phyloP scores from a whole-genome alignment of 2,797 vertebrate species.

The Falco cherrug region DNA sequence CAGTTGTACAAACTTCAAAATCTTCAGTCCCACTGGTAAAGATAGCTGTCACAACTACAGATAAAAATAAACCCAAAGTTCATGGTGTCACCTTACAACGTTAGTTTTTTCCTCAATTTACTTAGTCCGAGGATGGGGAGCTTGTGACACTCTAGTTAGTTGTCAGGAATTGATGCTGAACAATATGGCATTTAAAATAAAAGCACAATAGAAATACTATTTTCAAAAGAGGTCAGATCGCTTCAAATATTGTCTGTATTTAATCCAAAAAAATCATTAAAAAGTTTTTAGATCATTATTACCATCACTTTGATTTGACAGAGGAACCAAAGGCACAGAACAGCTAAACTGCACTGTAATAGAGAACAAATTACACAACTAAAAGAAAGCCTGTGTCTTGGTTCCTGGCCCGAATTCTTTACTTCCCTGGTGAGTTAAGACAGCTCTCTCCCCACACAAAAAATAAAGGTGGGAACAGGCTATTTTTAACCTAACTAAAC shows the following conservation, averaged over 20 bases:
- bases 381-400: neutral
- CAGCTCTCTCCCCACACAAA: neutral
- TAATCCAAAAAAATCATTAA: neutral
- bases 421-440: neutral
- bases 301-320: neutral
- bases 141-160: neutral
- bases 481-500: constrained; percentile 35
- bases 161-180: neutral
- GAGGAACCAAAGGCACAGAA: neutral
- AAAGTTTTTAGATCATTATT: neutral
- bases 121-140: neutral
- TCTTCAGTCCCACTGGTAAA: neutral
- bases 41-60: neutral
- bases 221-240: neutral
- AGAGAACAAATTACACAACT: neutral
- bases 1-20: neutral
- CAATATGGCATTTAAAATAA: neutral
- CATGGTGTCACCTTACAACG: neutral
- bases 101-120: neutral
- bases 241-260: neutral
- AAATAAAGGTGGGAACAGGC: constrained; percentile 2
- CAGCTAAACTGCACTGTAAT: neutral
- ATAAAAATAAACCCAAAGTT: neutral
- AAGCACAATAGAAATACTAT: neutral
- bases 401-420: constrained; percentile 38